phyloP scores from a whole-genome alignment of 2,797 vertebrate species.

The Crypturellus tataupa region DNA sequence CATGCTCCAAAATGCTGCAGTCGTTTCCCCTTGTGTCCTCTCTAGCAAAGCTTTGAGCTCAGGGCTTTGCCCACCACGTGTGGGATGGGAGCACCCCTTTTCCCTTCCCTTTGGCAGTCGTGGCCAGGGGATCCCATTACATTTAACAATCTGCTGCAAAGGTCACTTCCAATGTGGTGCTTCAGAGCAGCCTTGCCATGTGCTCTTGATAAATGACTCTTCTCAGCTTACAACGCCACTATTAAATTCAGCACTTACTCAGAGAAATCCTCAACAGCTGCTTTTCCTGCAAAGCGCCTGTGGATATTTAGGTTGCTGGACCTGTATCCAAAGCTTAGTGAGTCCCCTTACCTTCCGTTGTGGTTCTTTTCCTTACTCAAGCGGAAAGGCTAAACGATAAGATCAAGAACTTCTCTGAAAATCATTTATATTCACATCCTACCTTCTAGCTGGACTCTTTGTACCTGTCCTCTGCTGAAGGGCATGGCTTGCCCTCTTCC shows the following conservation, averaged over 20 bases:
- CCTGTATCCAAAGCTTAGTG: not conserved
- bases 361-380: not conserved
- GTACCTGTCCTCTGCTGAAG: not conserved
- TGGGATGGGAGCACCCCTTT: not conserved
- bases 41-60: not conserved
- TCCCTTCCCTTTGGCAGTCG: accelerated
- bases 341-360: not conserved
- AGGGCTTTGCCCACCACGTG: not conserved
- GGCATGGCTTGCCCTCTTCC: not conserved
- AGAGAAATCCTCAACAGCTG: not conserved
- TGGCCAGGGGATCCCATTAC: not conserved
- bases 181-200: accelerated
- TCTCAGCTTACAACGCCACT: not conserved
- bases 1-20: too few relatives aligned
- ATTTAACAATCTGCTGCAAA: not conserved
- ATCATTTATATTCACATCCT: slow-evolving; percentile 27
- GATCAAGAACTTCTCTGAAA: slow-evolving; percentile 37
- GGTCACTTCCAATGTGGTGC: not conserved
- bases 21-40: not conserved
- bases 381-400: not conserved
- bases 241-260: not conserved
- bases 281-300: not conserved
- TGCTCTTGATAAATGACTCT: not conserved
- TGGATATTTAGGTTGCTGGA: accelerated
- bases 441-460: not conserved